Evolutionary conservation across 1,140 invertebrate species (phyloP), one percentile per base, ranked within the genome.

Genomic region (Andrena cerasifolii): DNA sequence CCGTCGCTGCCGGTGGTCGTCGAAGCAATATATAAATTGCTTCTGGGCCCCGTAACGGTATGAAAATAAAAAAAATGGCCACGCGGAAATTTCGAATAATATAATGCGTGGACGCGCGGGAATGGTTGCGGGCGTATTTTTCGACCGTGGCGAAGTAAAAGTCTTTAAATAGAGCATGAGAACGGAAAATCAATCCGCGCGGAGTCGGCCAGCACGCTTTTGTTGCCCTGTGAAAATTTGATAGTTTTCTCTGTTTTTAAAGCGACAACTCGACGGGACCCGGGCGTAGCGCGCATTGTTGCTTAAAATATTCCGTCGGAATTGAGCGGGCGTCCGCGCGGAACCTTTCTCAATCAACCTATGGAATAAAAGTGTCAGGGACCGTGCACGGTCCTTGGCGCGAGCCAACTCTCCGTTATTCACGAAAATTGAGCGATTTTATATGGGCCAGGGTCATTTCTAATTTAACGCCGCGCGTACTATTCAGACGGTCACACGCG

Each of bases 1-100:
- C 47, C 63, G 58, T 40, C 21, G 54, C 54, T 45, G 31, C 8
- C 63, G 63, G 58, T 67, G 63, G 73, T 33, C 36, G 53, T 58
- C 14, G 28, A 7, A 36, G 28, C 73, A 76, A 76, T 76, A 76
- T 58, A 76, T 68, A 58, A 76, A 76, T 76, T 76, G 73, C 63
- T 24, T n/a, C 33, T 28, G 18, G n/a, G 31, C 40, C 14, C 63
- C 43, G 45, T 76, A 49, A 59, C 73, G 51, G 58, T 58, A 76
- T 76, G 65, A 65, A 76, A 76, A 68, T 68, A 68, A n/a, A n/a
- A n/a, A n/a, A n/a, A n/a, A n/a, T n/a, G 33, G 43, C 40, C 21
- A 36, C 53, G 21, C 40, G 65, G 53, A 63, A 68, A 58, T 76
- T 59, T 68, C 65, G 31, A 58, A 47, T 68, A 59, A 76, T 68